phyloP scores from a whole-genome alignment of 1,140 invertebrate genomes.

The Camponotus vicinus region DNA sequence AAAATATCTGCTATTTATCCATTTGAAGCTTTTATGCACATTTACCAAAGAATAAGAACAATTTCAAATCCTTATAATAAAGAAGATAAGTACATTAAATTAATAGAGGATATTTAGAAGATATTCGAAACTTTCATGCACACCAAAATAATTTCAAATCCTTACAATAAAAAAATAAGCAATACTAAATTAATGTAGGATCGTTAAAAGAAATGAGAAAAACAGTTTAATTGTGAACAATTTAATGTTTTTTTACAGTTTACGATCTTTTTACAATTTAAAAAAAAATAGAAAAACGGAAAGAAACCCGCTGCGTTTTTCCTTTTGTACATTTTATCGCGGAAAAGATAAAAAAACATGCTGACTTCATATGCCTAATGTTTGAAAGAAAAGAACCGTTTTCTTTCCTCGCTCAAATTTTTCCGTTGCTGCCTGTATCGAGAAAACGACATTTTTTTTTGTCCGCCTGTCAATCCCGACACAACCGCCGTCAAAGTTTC shows the following conservation, averaged over 20 bases:
- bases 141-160: background rate
- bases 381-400: background rate
- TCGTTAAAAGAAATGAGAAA: background rate
- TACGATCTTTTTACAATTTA: background rate
- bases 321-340: background rate
- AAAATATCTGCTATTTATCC: background rate
- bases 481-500: constrained; percentile 15
- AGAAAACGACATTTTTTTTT: constrained; percentile 22
- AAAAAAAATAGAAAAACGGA: background rate
- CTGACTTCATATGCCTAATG: background rate
- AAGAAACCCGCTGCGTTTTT: background rate
- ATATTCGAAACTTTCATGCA: background rate
- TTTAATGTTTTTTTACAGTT: background rate
- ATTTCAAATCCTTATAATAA: background rate
- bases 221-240: background rate
- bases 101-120: background rate
- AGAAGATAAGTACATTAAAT: background rate
- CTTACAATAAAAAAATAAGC: background rate
- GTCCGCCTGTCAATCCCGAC: constrained; percentile 14
- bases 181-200: background rate
- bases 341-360: background rate
- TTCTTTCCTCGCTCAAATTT: background rate
- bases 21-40: background rate
- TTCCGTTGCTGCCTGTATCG: background rate
- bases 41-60: background rate